A percentile compares a stretch with the other conserved stretches of the same genome.
Evolutionary conservation across 2,113 vertebrate genomes (phyloP).

Genomic region (Gymnogyps californianus): DNA sequence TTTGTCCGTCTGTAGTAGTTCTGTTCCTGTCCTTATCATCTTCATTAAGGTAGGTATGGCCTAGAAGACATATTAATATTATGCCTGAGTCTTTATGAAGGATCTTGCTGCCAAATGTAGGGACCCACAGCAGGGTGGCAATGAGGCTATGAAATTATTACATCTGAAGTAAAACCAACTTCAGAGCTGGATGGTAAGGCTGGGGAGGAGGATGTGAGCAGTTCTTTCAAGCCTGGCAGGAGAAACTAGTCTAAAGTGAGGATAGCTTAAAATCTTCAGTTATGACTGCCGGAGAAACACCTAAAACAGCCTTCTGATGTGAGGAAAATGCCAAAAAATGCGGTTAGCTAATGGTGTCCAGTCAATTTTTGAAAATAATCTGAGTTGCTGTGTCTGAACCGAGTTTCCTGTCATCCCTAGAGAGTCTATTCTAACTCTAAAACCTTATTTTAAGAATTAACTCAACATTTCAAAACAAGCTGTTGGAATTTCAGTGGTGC

Average conservation of each 20-base stretch:
- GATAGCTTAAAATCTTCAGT: background rate
- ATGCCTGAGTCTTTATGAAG: background rate
- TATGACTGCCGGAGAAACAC: background rate
- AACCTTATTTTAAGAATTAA: slow-evolving; percentile 36
- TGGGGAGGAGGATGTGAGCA: background rate
- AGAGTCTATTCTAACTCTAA: background rate
- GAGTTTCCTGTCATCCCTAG: background rate
- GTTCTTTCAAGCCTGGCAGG: background rate
- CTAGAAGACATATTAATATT: background rate
- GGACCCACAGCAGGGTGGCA: background rate
- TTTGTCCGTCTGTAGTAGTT: fast-evolving
- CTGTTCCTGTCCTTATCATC: background rate
- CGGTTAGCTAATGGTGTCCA: background rate
- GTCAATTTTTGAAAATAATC: background rate
- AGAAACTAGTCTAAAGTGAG: background rate
- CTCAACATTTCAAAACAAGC: background rate
- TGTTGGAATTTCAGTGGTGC: slow-evolving; percentile 11
- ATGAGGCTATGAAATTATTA: background rate
- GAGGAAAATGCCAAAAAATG: background rate
- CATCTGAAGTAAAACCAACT: background rate
- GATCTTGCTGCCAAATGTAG: background rate
- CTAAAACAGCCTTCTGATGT: background rate
- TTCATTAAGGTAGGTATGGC: background rate
- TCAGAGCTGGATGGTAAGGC: background rate
- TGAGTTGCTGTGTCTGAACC: background rate